Evolutionary conservation across 37 sponge, comb jelly and placozoan species (phyloP), one percentile per base, ranked within the genome.

Genomic region (Oopsacas minuta): DNA sequence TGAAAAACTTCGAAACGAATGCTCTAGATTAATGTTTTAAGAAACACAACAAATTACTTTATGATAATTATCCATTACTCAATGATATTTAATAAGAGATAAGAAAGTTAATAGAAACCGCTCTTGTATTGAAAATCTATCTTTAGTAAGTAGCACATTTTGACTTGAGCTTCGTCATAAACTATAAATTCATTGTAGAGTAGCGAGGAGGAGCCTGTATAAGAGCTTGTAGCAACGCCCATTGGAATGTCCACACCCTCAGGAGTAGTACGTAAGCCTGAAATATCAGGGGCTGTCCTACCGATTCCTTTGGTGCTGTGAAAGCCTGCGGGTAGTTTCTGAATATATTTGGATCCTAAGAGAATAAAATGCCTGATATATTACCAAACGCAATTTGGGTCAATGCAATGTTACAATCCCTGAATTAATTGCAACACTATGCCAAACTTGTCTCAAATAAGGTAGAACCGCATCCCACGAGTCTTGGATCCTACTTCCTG

Each of bases 171-270:
- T 81, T 95, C 96, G 84, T 98, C 96, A 89, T 98, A 98, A 37
- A 98, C 99, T 90, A 98, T 98, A 93, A 91, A 97, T 95, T 97
- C 98, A 86, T 97, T 97, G 89, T 97, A 97, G 23, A 93, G 90
- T 17, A 98, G 92, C 52, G 93, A 91, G 1, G 92, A 88, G 37
- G 83, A 5, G 0, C 38, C 51, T 38, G 88, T 85, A 15, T 83
- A 20, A 1, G 88, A 35, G 5, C 81, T 1, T 0, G 23, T 81
- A 7, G 86, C 90, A 28, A 85, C 83, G 23, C 96, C 96, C 87
- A 86, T 88, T 36, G 96, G 96, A 0, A 96, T 85, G 34, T 90
- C 82, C 7, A 89, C 86, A n/a, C 94, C 94, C 28, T 84, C 39
- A 0, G 86, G 86, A 23, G 52, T 84, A 23, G 82, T 85, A 30